These are phyloP conservation scores for Platycheirus rosarum DNA, from an alignment of 2,888 invertebrate genomes.

Conservation along the genomic window DNA sequence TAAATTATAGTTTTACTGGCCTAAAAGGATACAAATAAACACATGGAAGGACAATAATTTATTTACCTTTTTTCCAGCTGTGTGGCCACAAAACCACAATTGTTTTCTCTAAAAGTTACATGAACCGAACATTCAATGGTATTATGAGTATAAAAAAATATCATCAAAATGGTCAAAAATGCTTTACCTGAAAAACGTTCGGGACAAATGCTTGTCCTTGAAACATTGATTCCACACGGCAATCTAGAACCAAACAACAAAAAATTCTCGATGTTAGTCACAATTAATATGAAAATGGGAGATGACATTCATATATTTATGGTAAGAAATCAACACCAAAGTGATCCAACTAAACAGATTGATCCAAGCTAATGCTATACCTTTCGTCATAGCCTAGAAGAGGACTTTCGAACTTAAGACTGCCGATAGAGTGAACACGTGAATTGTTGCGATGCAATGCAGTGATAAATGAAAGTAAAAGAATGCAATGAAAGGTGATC, in stretches of 20 bases:
- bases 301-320: too few species aligned
- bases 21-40: neutral
- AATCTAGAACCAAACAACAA: conserved; percentile 86
- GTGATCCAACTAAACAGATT: neutral
- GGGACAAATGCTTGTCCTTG: conserved; percentile 82
- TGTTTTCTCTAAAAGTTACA: conserved; percentile 83
- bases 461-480: conserved; percentile 52
- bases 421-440: conserved; percentile 72
- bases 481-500: conserved; percentile 54
- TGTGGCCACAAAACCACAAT: conserved; percentile 83
- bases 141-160: conserved; percentile 10
- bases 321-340: too few species aligned
- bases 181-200: conserved; percentile 85
- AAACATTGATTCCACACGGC: conserved; percentile 85
- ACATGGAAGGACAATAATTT: neutral
- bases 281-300: conserved; percentile 35
- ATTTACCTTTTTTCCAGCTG: conserved; percentile 78
- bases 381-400: conserved; percentile 82
- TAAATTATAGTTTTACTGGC: neutral
- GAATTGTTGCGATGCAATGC: conserved; percentile 66
- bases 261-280: conserved; percentile 77
- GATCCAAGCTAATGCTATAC: conserved; percentile 76
- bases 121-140: conserved; percentile 48
- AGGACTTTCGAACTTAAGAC: conserved; percentile 81
- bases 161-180: conserved; percentile 8